These are phyloP conservation scores for Tragelaphus imberbis DNA, from an alignment of 2,113 vertebrate species.

Conservation along the genomic window DNA sequence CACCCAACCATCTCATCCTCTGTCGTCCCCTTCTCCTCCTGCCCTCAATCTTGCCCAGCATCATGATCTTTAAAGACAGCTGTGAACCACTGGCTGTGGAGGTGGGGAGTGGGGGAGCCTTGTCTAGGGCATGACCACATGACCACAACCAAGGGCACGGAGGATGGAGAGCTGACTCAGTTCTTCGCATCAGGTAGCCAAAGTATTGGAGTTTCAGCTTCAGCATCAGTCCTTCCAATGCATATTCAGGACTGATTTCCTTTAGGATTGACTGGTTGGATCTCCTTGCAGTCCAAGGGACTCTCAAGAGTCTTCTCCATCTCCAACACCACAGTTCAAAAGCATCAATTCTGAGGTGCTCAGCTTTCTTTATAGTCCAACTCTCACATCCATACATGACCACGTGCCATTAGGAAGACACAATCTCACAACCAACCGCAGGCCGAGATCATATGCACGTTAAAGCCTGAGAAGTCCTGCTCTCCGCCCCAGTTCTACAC, in stretches of 20 bases:
- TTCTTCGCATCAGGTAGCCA: neutral
- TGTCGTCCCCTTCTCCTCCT: neutral
- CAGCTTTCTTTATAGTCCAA: neutral
- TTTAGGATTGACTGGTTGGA: neutral
- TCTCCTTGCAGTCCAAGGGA: neutral
- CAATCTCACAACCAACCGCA: neutral
- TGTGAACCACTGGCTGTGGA: no score
- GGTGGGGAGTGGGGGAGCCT: no score
- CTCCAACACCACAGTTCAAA: neutral
- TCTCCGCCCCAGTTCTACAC: neutral
- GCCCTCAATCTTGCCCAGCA: neutral
- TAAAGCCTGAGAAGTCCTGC: neutral
- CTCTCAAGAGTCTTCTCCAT: neutral
- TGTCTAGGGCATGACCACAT: no score
- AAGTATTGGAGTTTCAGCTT: neutral
- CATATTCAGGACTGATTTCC: neutral
- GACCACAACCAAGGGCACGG: no score
- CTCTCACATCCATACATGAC: neutral
- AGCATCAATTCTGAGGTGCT: rapidly evolving
- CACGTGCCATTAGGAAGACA: neutral
- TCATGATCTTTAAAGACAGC: neutral
- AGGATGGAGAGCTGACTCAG: neutral
- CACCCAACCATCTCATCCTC: neutral
- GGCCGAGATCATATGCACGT: rapidly evolving
- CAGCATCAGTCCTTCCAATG: neutral